Evolutionary conservation across 2,113 vertebrate genomes (phyloP), one percentile per base, ranked within the genome.

Genomic region (Indicator indicator): DNA sequence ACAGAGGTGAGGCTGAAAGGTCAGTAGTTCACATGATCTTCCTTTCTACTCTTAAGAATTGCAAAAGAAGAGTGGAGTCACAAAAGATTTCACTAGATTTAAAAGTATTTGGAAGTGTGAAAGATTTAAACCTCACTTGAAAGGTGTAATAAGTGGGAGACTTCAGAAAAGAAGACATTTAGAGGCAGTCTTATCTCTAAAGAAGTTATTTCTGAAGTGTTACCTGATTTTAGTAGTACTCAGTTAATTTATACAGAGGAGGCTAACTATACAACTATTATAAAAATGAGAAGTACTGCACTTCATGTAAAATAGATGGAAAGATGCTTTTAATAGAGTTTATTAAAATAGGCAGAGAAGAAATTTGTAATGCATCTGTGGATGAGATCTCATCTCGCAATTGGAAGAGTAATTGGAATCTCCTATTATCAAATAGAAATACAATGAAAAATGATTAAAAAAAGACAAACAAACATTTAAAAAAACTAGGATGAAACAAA

Each of bases 161-260:
- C 21, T 50, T 52, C n/a, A 83, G 56, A 75, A 84, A 89, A 75
- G 16, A 77, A 12, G 75, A 86, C 59, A 86, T 93, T 79, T 83
- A 86, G 50, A 86, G 27, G 16, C 14, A 80, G 59, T 36, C 68
- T 62, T 87, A 70, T 88, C 94, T 88, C 90, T 90, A 76, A 94
- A 94, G 50, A 19, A 86, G 68, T 26, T 93, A 76, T 93, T 95
- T 93, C 68, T 88, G 76, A 94, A 77, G 24, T 36, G 86, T 90
- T 95, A 86, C 55, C 80, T 92, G 77, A 83, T 90, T 93, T 86
- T 94, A 93, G 63, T 83, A 70, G 27, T 85, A 33, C 26, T 91
- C 59, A 89, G 79, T 88, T 95, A 90, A 94, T 86, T 93, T 59
- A 95, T 85, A 75, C 54, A 95, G 71, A 88, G 55, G 59, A 94